These are phyloP conservation scores for Tachina fera DNA, from an alignment of 2,888 invertebrate species.

Conservation along the genomic window DNA sequence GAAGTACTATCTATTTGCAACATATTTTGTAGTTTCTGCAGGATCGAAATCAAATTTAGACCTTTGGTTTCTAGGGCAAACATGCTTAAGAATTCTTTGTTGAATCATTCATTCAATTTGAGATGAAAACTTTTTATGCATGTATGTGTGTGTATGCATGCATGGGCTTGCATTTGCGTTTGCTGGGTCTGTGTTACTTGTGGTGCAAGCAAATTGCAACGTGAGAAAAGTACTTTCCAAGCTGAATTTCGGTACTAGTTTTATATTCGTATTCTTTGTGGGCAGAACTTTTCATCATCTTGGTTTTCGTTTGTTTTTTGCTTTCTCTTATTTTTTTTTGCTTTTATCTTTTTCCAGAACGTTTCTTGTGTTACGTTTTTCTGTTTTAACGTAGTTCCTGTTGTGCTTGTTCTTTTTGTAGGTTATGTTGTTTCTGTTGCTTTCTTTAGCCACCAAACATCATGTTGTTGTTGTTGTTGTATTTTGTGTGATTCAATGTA, in stretches of 20 bases:
- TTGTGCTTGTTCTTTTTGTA: constrained; percentile 28
- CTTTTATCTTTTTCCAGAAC: constrained; percentile 22
- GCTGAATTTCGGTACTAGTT: not conserved
- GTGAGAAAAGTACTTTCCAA: not conserved
- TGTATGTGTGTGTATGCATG: not conserved
- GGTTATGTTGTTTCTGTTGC: constrained; percentile 28
- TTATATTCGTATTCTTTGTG: constrained; percentile 6
- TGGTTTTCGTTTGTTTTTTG: not conserved
- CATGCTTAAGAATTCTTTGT: no score
- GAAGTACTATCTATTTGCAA: no score
- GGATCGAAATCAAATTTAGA: no score
- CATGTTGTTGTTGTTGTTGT: constrained; percentile 56
- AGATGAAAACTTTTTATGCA: no score
- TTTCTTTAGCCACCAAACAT: constrained; percentile 59
- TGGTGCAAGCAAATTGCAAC: no score
- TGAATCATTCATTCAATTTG: no score
- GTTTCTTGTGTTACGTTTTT: constrained; percentile 47
- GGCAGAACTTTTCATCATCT: constrained; percentile 53
- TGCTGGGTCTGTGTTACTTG: no score
- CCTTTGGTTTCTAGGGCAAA: no score
- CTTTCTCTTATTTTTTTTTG: constrained; percentile 11
- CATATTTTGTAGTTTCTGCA: no score
- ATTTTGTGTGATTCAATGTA: constrained; percentile 70
- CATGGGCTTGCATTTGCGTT: not conserved
- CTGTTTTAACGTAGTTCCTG: constrained; percentile 39